Percentiles rank a stretch among this genome's conserved stretches.
Evolutionary conservation across 2,113 vertebrate genomes (phyloP).

Genomic region (Notothenia rossii): DNA sequence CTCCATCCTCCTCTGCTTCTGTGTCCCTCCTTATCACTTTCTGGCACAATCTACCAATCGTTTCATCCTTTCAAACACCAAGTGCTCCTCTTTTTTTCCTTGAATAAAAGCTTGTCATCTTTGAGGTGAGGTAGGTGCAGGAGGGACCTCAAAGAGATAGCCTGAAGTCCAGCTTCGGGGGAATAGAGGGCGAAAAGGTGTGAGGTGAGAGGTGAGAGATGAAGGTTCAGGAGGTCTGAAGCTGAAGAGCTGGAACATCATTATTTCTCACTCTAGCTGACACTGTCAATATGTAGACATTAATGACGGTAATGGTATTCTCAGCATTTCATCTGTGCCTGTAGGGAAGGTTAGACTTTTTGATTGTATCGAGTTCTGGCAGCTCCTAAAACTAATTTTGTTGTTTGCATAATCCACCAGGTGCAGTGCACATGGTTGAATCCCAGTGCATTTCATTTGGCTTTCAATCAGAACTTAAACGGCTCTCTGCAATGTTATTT

Average conservation of each 20-base stretch:
- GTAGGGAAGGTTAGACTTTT: slow-evolving; percentile 25
- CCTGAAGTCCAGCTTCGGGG: background rate
- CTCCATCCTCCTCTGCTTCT: slow-evolving; percentile 10
- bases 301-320: slow-evolving; percentile 28
- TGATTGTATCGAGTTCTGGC: slow-evolving; percentile 28
- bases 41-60: slow-evolving; percentile 31
- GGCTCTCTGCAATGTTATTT: slow-evolving; percentile 32
- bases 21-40: slow-evolving; percentile 36
- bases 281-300: slow-evolving; percentile 16
- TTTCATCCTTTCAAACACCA: slow-evolving; percentile 19
- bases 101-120: slow-evolving; percentile 40
- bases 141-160: slow-evolving; percentile 2
- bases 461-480: slow-evolving; percentile 40
- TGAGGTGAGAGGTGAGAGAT: background rate
- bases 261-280: slow-evolving; percentile 2
- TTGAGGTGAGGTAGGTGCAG: slow-evolving; percentile 18
- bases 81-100: slow-evolving; percentile 1
- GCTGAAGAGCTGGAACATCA: background rate
- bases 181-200: background rate
- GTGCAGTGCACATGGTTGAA: slow-evolving; percentile 36
- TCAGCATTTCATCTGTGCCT: slow-evolving; percentile 3
- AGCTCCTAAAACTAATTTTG: slow-evolving; percentile 33
- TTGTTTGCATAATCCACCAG: slow-evolving; percentile 27
- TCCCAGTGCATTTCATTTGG: slow-evolving; percentile 43
- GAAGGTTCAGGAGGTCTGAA: background rate